Base-by-base conservation (phyloP, 2,888 invertebrate species). In the Lycia hirtaria region DNA sequence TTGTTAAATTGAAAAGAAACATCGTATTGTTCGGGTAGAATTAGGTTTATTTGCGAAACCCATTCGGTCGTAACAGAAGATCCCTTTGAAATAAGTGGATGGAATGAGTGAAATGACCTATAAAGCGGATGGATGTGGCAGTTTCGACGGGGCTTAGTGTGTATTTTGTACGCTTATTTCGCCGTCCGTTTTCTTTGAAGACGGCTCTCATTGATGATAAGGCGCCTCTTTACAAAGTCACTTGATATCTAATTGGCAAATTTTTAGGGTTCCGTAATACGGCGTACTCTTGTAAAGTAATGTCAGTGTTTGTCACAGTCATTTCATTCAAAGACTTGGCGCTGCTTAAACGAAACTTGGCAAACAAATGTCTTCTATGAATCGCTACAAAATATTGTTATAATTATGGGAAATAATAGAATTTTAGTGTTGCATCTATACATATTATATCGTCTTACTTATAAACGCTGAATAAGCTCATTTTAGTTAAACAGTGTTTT, bases 1-100 rank as follows among this genome's bases (percentile, higher is more conserved):
- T 87, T 88, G 85, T 85, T 86, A 88, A 89, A 90, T 90, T 88
- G 89, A 86, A 89, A 89, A 87, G 88, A 88, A 88, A 87, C 87
- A 85, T 85, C 79, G 83, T 78, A 86, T 85, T 87, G 83, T 86
- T 83, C 81, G 69, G 79, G 80, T 79, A 76, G 79, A 84, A 88
- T 88, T 88, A 88, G 84, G 88, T 87, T 86, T 88, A 87, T 88
- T 88, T 85, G 83, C 79, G 84, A 80, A 84, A 86, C 83, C 80
- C 85, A 84, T 80, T 83, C 82, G 84, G 75, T 87, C 87, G 88
- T 88, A 86, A 87, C 80, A 68, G 76, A 73, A 78, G 87, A 87
- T 85, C 87, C 85, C 81, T 85, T 83, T 81, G 78, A 81, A 84
- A 88, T 88, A 89, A 88, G 85, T 83, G 87, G 86, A 88, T 83